Base-by-base conservation (phyloP, 2,888 invertebrate genomes). In the Cheilosia vernalis region DNA sequence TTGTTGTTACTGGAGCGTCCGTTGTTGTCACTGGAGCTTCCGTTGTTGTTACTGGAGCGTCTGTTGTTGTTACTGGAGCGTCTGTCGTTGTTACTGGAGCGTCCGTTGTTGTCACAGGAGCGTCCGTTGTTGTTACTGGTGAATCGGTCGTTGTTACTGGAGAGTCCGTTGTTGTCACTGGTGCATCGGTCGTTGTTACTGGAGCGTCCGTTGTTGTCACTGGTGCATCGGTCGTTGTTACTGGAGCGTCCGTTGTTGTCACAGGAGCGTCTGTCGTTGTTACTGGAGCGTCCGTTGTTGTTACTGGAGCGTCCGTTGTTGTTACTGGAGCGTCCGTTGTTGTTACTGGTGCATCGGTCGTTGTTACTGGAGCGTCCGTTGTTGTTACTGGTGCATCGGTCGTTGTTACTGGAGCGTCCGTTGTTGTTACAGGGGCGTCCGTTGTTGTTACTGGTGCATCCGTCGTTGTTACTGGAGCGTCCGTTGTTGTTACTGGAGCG, bases 81-180 rank as follows among this genome's bases (percentile, higher is more conserved):
- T 63, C 60, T 1, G 77, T 55, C 1, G 77, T 55, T 44, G 76
- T 42, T n/a, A 21, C 19, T n/a, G 76, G 1, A 0, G 19, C 40
- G 13, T 77, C 44, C 5, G 86, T 6, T 0, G 84, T 27, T 78
- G 77, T 33, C 19, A 44, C 49, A 77, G 44, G 58, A 58, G 2
- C 30, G 1, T 44, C 55, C 0, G 53, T n/a, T 0, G 70, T 33
- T 9, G 33, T 17, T 0, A 44, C 42, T 44, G 69, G 15, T 2
- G 7, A 47, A 5, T 53, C 53, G 0, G 70, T 61, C 1, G 53
- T 61, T 19, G 64, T 47, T 19, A 40, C 2, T n/a, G 64, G 30
- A 10, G 13, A 47, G 2, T 40, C 64, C 6, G 42, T 19, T 0
- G 55, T 24, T 64, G 21, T 24, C 1, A 55, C 13, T 6, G 55